A percentile compares a stretch with the other conserved stretches of the same genome.
These are phyloP conservation scores for Taenaris catops DNA, from an alignment of 2,888 invertebrate species.

Conservation along the genomic window DNA sequence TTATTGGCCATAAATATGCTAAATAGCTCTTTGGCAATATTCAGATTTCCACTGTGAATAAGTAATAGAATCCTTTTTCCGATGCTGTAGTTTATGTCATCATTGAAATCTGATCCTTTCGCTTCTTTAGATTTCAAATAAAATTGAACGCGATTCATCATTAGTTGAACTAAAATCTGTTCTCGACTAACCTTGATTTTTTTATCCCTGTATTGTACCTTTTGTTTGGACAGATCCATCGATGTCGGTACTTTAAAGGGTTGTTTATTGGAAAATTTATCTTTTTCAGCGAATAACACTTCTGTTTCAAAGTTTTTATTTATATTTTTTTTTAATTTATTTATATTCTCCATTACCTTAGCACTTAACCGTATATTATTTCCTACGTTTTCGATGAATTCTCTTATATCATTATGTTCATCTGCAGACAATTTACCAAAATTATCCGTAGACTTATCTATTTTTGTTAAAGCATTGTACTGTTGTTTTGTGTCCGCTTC, in stretches of 20 bases:
- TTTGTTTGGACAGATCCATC: conserved; percentile 11
- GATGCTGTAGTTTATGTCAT: conserved; percentile 47
- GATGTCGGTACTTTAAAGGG: conserved; percentile 10
- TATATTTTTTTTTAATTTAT: conserved; percentile 24
- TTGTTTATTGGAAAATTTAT: conserved; percentile 2
- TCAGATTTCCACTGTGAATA: conserved; percentile 45
- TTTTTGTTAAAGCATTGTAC: conserved; percentile 35
- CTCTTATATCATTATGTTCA: conserved; percentile 32
- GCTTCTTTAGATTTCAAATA: conserved; percentile 46
- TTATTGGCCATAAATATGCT: conserved; percentile 41
- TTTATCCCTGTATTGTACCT: conserved; percentile 16
- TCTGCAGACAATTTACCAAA: conserved; percentile 30
- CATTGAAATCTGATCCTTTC: conserved; percentile 26
- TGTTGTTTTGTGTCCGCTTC: conserved; percentile 39
- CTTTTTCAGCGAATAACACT: conserved; percentile 1
- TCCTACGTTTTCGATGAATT: conserved; percentile 42
- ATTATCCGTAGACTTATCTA: conserved; percentile 31
- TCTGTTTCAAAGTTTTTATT: conserved; percentile 7
- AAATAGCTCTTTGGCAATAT: conserved; percentile 52
- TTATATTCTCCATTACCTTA: conserved; percentile 35
- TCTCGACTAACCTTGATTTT: conserved; percentile 42
- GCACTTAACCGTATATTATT: conserved; percentile 38
- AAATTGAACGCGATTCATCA: conserved; percentile 46
- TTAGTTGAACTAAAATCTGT: conserved; percentile 53
- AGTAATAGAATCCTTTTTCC: conserved; percentile 46